Conservation (phyloP, 1,140 invertebrate genomes). For the Paracyclopina nana region DNA sequence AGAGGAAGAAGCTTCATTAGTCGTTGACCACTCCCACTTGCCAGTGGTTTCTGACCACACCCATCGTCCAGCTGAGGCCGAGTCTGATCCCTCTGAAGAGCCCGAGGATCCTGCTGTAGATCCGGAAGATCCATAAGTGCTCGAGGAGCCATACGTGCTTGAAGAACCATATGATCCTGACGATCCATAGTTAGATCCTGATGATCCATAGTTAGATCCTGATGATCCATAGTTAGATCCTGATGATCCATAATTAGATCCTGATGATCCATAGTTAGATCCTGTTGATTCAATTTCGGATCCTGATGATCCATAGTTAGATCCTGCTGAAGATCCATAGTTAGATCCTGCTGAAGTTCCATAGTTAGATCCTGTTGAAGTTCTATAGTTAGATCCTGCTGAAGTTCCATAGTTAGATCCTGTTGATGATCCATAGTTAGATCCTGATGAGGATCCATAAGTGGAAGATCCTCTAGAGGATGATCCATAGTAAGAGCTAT, state of each 20-base stretch:
- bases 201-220: no score
- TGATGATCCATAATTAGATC: no score
- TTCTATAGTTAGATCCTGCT: background rate
- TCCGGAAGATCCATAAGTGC: background rate
- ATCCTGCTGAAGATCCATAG: no score
- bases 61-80: background rate
- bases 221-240: no score
- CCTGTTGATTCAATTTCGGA: no score
- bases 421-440: background rate
- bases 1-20: background rate
- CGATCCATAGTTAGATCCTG: no score
- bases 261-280: no score
- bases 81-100: background rate
- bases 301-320: no score
- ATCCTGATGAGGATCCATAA: background rate
- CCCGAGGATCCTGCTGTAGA: no score
- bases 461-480: background rate
- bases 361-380: background rate
- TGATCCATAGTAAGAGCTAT: background rate
- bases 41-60: conserved; percentile 3
- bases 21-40: conserved; percentile 8
- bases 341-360: no score
- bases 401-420: conserved; percentile 2
- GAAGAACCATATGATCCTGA: no score
- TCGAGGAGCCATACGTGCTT: no score